Conservation (phyloP, 2,797 vertebrate species). For the Alcedo quadribrachys region DNA sequence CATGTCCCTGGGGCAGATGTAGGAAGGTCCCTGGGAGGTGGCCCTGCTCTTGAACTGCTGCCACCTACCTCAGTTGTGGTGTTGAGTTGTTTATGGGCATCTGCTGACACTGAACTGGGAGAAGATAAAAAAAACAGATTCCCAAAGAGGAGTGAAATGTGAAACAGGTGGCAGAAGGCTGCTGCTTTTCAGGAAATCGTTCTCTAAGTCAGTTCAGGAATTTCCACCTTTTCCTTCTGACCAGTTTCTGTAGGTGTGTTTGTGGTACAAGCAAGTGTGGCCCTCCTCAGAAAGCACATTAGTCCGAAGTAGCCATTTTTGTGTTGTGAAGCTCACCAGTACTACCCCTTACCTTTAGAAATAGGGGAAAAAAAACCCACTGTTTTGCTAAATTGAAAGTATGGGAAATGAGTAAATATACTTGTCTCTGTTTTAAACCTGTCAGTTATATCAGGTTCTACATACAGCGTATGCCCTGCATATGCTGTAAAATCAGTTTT, state of each 20-base stretch:
- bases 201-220: not conserved
- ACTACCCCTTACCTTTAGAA: not conserved
- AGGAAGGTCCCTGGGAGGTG: not conserved
- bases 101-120: not conserved
- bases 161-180: not conserved
- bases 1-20: not conserved
- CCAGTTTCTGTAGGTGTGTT: not conserved
- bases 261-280: accelerated
- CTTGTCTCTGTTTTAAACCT: not conserved
- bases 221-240: not conserved
- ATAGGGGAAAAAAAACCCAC: not conserved
- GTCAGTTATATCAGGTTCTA: not conserved
- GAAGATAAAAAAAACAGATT: not conserved
- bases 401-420: not conserved
- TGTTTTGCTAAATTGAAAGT: not conserved
- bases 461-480: not conserved
- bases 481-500: not conserved
- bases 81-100: not conserved
- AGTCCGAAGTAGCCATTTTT: not conserved
- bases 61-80: not conserved
- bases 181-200: not conserved
- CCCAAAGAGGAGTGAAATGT: not conserved
- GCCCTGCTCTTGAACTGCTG: not conserved
- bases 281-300: not conserved
- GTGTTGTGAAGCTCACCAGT: not conserved